phyloP scores from a whole-genome alignment of 2,797 vertebrate genomes.

The Crotalus adamanteus region DNA sequence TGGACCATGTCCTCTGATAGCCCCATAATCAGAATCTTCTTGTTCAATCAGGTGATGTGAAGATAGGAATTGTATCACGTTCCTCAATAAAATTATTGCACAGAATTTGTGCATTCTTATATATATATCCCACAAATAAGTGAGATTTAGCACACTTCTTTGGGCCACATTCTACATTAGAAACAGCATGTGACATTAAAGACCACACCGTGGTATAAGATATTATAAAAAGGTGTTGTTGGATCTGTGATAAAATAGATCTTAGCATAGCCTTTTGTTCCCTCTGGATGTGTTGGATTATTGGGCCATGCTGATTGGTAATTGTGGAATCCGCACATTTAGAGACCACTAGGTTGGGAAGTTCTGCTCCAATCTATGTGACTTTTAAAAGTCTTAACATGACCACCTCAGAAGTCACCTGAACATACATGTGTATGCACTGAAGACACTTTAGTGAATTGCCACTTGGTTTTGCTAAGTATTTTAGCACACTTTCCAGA shows the following conservation, averaged over 20 bases:
- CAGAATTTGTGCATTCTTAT: background rate
- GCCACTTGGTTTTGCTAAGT: background rate
- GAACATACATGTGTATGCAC: background rate
- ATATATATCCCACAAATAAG: background rate
- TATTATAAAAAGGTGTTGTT: background rate
- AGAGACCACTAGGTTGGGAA: background rate
- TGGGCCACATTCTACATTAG: background rate
- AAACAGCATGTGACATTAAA: background rate
- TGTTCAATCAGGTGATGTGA: background rate
- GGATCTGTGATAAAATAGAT: background rate
- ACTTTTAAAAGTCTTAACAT: background rate
- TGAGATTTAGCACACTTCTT: background rate
- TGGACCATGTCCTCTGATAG: background rate
- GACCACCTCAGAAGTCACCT: background rate
- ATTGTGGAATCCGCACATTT: background rate
- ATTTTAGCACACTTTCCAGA: background rate
- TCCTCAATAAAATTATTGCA: background rate
- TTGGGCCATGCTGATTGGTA: background rate
- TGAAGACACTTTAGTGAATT: background rate
- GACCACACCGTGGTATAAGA: background rate
- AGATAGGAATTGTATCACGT: background rate
- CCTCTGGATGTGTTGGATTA: background rate
- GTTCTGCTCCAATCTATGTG: background rate
- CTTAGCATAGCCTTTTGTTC: background rate
- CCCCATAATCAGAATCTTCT: background rate